Percentiles rank a stretch among this genome's conserved stretches.
These are phyloP conservation scores for Sparus aurata DNA, from an alignment of 2,797 vertebrate species.

Conservation along the genomic window DNA sequence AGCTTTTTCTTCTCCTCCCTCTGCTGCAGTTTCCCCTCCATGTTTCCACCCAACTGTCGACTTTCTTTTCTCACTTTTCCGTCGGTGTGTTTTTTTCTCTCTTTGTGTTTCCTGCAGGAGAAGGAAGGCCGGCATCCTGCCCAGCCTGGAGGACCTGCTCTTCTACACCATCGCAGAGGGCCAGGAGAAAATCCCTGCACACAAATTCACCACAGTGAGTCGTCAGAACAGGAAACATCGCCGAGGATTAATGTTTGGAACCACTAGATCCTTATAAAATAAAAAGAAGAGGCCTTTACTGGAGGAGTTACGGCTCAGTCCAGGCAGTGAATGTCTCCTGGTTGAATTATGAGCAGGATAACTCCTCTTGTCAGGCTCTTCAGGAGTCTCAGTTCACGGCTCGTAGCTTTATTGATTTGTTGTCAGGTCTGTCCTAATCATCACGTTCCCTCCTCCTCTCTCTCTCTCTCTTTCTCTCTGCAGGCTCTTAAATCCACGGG, in stretches of 20 bases:
- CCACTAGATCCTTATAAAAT: not conserved
- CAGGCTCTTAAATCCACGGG: constrained; percentile 98
- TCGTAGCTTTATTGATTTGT: constrained; percentile 47
- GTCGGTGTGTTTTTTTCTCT: constrained; percentile 25
- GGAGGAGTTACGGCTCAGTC: not conserved
- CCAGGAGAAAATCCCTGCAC: constrained; percentile 98
- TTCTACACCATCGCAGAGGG: constrained; percentile 99
- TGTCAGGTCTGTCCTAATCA: constrained; percentile 31
- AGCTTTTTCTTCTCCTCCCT: constrained; percentile 37
- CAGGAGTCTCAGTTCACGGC: constrained; percentile 15
- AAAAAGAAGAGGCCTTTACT: not conserved
- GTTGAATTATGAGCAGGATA: constrained; percentile 8
- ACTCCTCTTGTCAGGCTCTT: constrained; percentile 15
- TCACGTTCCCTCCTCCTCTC: no score
- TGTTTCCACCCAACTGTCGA: constrained; percentile 1
- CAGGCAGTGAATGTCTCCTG: not conserved
- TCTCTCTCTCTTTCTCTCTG: constrained; percentile 26
- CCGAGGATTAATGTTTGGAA: not conserved
- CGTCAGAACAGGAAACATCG: not conserved
- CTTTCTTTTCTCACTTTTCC: constrained; percentile 25
- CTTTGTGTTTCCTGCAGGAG: constrained; percentile 84
- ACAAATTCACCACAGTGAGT: constrained; percentile 98
- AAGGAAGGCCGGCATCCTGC: constrained; percentile 94
- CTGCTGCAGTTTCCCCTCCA: constrained; percentile 36
- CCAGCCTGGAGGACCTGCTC: constrained; percentile 97